Evolutionary conservation across 2,797 vertebrate genomes (phyloP).

Genomic region (Sebastes goodei): DNA sequence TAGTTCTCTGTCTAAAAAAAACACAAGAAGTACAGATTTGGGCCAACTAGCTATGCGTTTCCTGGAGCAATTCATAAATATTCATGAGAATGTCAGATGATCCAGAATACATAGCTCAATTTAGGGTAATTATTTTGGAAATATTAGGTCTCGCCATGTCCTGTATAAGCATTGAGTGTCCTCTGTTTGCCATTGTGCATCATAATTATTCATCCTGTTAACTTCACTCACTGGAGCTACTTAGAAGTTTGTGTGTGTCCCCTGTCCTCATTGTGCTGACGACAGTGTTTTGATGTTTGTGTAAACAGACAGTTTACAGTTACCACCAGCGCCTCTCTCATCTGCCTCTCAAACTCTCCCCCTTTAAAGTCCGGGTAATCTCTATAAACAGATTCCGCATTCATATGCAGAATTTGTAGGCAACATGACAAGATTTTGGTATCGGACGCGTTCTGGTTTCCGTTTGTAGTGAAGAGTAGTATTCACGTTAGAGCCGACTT

Average conservation of each 20-base stretch:
- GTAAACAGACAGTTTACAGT: conserved; percentile 44
- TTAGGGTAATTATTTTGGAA: conserved; percentile 37
- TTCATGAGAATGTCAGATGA: conserved; percentile 36
- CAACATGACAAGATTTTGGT: no score
- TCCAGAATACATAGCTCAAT: neutral
- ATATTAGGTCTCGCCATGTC: conserved; percentile 21
- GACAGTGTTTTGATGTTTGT: conserved; percentile 33
- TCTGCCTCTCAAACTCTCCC: conserved; percentile 20
- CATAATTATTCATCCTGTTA: conserved; percentile 54
- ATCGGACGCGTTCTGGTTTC: no score
- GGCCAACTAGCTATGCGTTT: conserved; percentile 1
- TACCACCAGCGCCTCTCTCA: conserved; percentile 23
- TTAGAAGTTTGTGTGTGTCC: conserved; percentile 24
- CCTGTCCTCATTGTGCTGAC: conserved; percentile 30
- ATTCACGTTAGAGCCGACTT: no score
- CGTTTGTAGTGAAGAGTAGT: no score
- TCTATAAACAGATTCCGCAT: no score
- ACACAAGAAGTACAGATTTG: conserved; percentile 9
- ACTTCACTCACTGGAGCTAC: conserved; percentile 34
- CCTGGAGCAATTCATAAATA: conserved; percentile 33
- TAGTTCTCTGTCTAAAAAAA: neutral
- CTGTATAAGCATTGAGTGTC: conserved; percentile 36
- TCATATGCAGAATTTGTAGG: no score
- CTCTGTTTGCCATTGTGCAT: conserved; percentile 51
- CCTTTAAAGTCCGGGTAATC: no score